A percentile compares a stretch with the other conserved stretches of the same genome.
Evolutionary conservation across 2,113 vertebrate genomes (phyloP).

Genomic region (Eurypyga helias): DNA sequence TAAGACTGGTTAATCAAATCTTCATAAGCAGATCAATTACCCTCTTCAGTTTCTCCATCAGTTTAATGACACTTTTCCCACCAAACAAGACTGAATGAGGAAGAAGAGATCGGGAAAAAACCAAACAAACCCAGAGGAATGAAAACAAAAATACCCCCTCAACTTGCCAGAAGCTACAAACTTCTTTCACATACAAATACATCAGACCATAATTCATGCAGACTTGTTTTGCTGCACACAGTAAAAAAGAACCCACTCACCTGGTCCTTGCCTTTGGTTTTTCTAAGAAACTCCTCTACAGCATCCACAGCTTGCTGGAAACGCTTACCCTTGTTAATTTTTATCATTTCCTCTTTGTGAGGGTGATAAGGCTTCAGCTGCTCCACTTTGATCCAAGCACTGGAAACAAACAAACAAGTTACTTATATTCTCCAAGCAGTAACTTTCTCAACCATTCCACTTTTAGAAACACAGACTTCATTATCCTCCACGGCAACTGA

Average conservation of each 20-base stretch:
- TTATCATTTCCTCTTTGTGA: constrained; percentile 99
- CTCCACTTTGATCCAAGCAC: constrained; percentile 99
- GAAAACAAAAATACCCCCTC: neutral
- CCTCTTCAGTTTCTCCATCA: neutral
- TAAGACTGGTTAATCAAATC: neutral
- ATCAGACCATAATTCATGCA: neutral
- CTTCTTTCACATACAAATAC: neutral
- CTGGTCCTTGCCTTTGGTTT: constrained; percentile 94
- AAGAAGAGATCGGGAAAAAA: neutral
- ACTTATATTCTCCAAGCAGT: neutral
- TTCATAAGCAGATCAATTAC: neutral
- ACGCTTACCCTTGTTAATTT: constrained; percentile 97
- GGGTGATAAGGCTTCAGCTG: constrained; percentile 97
- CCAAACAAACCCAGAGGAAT: neutral
- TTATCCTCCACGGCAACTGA: neutral
- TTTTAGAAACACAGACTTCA: neutral
- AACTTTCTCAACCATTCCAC: neutral
- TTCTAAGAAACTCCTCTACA: constrained; percentile 96
- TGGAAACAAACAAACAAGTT: constrained; percentile 44
- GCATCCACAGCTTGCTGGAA: constrained; percentile 98
- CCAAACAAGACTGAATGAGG: neutral
- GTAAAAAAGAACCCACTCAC: constrained; percentile 68
- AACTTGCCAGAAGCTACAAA: neutral
- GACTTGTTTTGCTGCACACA: neutral
- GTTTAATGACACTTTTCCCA: neutral